phyloP scores from a whole-genome alignment of 1,140 invertebrate species.

The Drosophila nannoptera region DNA sequence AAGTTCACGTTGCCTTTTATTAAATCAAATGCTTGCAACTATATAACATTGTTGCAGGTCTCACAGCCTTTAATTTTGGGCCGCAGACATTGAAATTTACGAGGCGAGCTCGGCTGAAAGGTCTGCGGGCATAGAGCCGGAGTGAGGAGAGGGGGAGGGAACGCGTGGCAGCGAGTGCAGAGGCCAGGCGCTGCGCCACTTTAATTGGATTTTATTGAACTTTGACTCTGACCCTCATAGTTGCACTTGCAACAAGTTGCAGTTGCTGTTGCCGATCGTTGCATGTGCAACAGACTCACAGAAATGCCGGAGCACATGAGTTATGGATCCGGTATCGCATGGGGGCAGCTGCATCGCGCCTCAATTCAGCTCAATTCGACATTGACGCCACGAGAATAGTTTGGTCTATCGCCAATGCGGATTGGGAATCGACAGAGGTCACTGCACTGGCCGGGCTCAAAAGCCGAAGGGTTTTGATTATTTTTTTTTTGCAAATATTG shows the following conservation, averaged over 20 bases:
- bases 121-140: slow-evolving; percentile 58
- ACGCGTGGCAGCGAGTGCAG: neutral
- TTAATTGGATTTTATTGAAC: slow-evolving; percentile 78
- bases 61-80: slow-evolving; percentile 20
- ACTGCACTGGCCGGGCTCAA: slow-evolving; percentile 45
- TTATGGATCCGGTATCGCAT: slow-evolving; percentile 52
- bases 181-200: slow-evolving; percentile 33
- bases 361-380: slow-evolving; percentile 65
- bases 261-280: slow-evolving; percentile 33
- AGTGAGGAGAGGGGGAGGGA: neutral
- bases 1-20: slow-evolving; percentile 67
- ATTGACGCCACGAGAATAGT: slow-evolving; percentile 59
- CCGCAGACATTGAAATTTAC: slow-evolving; percentile 62
- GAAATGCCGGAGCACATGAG: slow-evolving; percentile 35
- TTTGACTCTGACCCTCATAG: slow-evolving; percentile 74
- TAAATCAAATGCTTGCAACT: slow-evolving; percentile 63
- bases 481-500: too few relatives aligned
- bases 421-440: slow-evolving; percentile 34
- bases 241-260: slow-evolving; percentile 67
- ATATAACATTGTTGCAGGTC: slow-evolving; percentile 32
- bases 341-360: slow-evolving; percentile 53
- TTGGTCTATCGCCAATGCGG: slow-evolving; percentile 27
- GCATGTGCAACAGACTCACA: slow-evolving; percentile 39
- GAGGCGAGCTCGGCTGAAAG: slow-evolving; percentile 44
- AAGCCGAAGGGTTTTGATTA: too few relatives aligned